Percentiles rank a stretch among this genome's conserved stretches.
Evolutionary conservation across 2,113 vertebrate species (phyloP).

Genomic region (Potamarius usumacintae): DNA sequence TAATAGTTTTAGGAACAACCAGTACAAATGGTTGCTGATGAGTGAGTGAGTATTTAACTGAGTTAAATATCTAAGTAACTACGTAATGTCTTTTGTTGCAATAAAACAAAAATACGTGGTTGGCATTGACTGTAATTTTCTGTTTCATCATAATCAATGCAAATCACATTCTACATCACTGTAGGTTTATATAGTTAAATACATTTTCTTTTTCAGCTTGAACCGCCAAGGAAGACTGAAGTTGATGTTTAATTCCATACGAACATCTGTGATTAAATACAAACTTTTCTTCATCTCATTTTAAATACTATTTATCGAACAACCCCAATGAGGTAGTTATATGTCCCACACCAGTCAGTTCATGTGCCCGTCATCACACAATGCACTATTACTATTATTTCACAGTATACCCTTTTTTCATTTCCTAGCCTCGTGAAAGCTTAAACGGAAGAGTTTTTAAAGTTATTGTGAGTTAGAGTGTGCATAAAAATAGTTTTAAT

Average conservation of each 20-base stretch:
- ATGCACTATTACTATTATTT: conserved; percentile 3
- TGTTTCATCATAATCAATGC: background rate
- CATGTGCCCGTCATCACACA: background rate
- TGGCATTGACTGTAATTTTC: background rate
- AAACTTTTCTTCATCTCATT: background rate
- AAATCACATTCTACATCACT: background rate
- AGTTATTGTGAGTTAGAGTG: background rate
- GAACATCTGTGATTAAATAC: background rate
- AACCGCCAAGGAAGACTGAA: background rate
- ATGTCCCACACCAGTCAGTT: background rate
- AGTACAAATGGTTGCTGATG: background rate
- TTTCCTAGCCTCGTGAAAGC: background rate
- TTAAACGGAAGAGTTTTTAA: background rate
- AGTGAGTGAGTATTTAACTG: no score
- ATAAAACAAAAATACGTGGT: background rate
- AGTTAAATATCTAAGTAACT: no score
- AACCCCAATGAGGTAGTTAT: background rate
- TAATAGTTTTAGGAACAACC: background rate
- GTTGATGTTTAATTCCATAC: conserved; percentile 2
- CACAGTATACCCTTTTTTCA: background rate
- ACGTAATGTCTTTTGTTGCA: background rate
- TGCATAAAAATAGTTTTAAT: conserved; percentile 22
- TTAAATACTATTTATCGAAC: conserved; percentile 18
- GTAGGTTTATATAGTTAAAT: background rate
- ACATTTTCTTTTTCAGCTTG: background rate